Evolutionary conservation across 2,797 vertebrate species (phyloP).

Genomic region (Galagoides demidoff): DNA sequence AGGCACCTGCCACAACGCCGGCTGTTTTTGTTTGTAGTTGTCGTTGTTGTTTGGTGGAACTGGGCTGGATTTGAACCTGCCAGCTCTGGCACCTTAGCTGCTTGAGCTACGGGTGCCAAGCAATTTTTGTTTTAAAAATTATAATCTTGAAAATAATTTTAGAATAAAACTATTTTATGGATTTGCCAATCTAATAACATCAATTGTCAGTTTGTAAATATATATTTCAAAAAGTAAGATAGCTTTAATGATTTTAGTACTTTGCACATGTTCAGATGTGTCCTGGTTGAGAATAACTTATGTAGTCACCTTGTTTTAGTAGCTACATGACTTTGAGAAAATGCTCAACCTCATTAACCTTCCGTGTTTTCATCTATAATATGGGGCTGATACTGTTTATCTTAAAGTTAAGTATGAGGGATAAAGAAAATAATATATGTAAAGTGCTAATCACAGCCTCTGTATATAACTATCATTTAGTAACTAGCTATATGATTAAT

Average conservation of each 20-base stretch:
- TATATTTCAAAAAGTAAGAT: not conserved
- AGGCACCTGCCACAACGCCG: too few relatives aligned
- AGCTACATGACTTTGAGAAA: not conserved
- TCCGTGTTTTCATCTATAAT: not conserved
- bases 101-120: too few relatives aligned
- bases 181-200: not conserved
- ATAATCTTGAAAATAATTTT: conserved; percentile 9
- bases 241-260: not conserved
- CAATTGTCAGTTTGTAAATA: not conserved
- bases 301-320: not conserved
- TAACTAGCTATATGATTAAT: not conserved
- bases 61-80: too few relatives aligned
- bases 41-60: too few relatives aligned
- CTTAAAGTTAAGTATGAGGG: not conserved
- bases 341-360: not conserved
- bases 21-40: too few relatives aligned
- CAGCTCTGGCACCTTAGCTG: too few relatives aligned
- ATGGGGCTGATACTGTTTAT: not conserved
- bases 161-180: not conserved
- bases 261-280: not conserved
- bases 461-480: not conserved
- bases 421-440: not conserved
- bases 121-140: not conserved
- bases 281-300: not conserved
- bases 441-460: not conserved